Evolutionary conservation across 2,888 invertebrate genomes (phyloP).

Genomic region (Eristalis pertinax): DNA sequence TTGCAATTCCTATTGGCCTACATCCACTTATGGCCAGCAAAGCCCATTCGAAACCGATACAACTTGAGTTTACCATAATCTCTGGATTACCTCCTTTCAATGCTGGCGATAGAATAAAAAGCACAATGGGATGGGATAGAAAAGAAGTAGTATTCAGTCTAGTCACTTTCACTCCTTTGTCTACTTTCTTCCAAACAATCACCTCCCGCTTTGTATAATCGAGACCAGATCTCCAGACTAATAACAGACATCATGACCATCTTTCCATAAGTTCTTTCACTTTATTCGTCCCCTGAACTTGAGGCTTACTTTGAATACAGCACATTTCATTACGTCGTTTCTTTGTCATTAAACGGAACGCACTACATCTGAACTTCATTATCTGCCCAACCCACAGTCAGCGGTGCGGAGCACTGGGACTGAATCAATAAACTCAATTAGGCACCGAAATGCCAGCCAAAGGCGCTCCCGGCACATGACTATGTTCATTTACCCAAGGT

Average conservation of each 20-base stretch:
- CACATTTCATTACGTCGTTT: background rate
- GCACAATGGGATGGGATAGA: no score
- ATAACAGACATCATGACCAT: background rate
- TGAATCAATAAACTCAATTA: conserved; percentile 12
- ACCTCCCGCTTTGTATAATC: background rate
- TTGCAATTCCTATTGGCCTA: no score
- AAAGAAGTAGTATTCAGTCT: no score
- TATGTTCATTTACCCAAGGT: background rate
- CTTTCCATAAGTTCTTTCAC: background rate
- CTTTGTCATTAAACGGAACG: background rate
- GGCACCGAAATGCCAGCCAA: background rate
- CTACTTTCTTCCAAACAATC: background rate
- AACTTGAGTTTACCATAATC: no score
- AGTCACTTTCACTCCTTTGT: no score
- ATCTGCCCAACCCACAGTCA: background rate
- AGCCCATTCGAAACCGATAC: no score
- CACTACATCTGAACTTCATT: background rate
- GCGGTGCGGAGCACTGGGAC: background rate
- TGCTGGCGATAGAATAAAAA: no score
- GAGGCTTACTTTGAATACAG: background rate
- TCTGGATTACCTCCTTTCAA: no score
- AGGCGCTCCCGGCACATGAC: background rate
- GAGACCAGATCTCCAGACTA: background rate
- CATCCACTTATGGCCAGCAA: no score
- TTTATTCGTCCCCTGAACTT: background rate